These are phyloP conservation scores for Spilarctia lutea DNA, from an alignment of 2,888 invertebrate genomes.

Conservation along the genomic window DNA sequence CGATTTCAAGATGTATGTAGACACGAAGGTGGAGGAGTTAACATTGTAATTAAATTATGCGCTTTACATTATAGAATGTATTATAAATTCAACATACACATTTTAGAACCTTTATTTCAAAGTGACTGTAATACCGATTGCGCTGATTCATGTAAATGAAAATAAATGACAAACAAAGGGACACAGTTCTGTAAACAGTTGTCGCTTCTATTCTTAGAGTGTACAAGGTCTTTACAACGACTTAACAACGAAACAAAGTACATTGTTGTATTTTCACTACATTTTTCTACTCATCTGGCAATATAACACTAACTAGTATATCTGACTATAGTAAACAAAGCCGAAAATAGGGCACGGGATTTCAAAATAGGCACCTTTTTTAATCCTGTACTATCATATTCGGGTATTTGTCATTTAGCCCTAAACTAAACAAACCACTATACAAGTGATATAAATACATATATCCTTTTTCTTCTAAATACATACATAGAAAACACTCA, in stretches of 20 bases:
- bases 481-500: too few relatives aligned
- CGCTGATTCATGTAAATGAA: slow-evolving; percentile 11
- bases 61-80: not conserved
- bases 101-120: not conserved
- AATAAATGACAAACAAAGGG: slow-evolving; percentile 18
- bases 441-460: too few relatives aligned
- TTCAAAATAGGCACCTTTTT: not conserved
- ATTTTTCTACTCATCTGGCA: not conserved
- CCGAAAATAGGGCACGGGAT: not conserved
- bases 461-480: not conserved
- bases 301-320: not conserved
- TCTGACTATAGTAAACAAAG: not conserved
- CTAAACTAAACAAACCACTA: too few relatives aligned
- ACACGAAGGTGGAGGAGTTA: not conserved
- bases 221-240: slow-evolving; percentile 13
- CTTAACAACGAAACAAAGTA: slow-evolving; percentile 3
- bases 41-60: not conserved
- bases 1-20: not conserved
- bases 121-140: not conserved
- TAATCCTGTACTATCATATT: not conserved
- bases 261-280: slow-evolving; percentile 1
- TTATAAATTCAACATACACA: not conserved
- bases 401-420: too few relatives aligned
- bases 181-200: slow-evolving; percentile 9
- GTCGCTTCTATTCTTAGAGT: slow-evolving; percentile 14